Conservation (phyloP, 2,797 vertebrate species). For the Lepidocolaptes lacrymiger region DNA sequence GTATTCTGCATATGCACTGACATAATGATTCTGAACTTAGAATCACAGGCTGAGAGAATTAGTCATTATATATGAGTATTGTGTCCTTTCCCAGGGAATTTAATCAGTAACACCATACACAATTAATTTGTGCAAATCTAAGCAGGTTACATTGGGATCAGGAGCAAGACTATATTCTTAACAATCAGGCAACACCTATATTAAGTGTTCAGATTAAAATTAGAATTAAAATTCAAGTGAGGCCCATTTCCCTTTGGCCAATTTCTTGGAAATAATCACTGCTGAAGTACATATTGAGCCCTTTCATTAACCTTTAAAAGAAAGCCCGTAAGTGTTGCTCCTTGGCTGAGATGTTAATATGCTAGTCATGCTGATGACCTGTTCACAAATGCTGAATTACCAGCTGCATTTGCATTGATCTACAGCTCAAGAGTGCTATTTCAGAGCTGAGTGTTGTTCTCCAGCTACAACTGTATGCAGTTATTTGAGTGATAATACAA, state of each 20-base stretch:
- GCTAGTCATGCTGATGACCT: background rate
- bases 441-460: background rate
- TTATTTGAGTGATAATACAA: background rate
- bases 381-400: slow-evolving; percentile 1
- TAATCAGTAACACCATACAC: background rate
- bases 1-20: background rate
- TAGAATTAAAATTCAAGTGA: slow-evolving; percentile 41
- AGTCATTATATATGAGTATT: background rate
- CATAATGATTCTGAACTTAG: background rate
- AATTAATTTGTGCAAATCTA: slow-evolving; percentile 30
- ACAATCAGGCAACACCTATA: background rate
- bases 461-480: background rate
- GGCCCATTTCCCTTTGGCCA: background rate
- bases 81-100: background rate
- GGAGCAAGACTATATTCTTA: background rate
- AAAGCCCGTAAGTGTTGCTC: background rate
- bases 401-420: background rate
- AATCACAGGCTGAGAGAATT: slow-evolving; percentile 18
- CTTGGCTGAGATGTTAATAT: slow-evolving; percentile 28
- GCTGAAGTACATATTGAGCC: slow-evolving; percentile 1
- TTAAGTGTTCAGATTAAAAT: slow-evolving; percentile 40
- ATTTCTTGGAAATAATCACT: slow-evolving; percentile 45
- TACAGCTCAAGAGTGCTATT: background rate
- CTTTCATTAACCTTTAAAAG: slow-evolving; percentile 41
- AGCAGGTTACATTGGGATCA: background rate